Evolutionary conservation across 2,113 vertebrate genomes (phyloP).

Genomic region (Cyanoramphus novaezelandiae): DNA sequence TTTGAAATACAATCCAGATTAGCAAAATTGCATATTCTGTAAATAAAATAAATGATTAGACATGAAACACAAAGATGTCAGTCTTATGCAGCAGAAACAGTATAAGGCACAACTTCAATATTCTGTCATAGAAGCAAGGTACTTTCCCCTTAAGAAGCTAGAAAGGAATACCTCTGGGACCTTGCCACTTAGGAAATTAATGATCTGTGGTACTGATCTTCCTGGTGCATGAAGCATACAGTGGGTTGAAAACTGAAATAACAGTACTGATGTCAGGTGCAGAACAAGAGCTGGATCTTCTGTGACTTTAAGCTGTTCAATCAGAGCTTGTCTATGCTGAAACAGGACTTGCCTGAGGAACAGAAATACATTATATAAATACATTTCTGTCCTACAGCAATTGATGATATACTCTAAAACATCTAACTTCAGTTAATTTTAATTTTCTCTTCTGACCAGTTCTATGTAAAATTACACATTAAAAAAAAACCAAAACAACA

Average conservation of each 20-base stretch:
- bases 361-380: not conserved
- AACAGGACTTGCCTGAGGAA: constrained; percentile 87
- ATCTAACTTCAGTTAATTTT: not conserved
- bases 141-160: not conserved
- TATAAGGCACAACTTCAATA: not conserved
- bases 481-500: not conserved
- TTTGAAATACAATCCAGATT: not conserved
- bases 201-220: constrained; percentile 93
- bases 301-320: constrained; percentile 87
- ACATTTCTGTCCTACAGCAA: not conserved
- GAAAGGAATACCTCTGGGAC: constrained; percentile 82
- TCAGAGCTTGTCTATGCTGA: constrained; percentile 89
- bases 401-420: not conserved
- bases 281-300: constrained; percentile 93
- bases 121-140: not conserved
- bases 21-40: not conserved
- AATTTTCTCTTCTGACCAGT: not conserved
- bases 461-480: not conserved
- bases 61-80: not conserved
- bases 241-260: constrained; percentile 89
- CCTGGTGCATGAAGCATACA: constrained; percentile 95
- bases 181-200: constrained; percentile 81
- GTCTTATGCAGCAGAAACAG: not conserved
- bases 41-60: not conserved
- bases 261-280: constrained; percentile 88